Evolutionary conservation across 2,888 invertebrate genomes (phyloP).

Genomic region (Drosophila falleni): DNA sequence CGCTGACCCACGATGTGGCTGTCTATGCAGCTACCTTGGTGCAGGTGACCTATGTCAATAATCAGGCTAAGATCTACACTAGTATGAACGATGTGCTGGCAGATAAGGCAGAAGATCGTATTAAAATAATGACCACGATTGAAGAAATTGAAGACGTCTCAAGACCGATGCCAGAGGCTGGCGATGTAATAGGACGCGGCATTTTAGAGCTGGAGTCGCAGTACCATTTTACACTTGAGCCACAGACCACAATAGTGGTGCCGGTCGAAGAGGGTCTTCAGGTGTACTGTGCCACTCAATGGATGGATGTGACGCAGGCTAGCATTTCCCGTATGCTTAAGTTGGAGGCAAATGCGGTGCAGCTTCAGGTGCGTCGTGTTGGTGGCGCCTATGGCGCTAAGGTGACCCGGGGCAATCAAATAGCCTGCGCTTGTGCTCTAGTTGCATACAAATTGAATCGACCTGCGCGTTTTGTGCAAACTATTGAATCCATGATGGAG

Average conservation of each 20-base stretch:
- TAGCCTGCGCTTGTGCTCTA: constrained; percentile 89
- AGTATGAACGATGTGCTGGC: constrained; percentile 86
- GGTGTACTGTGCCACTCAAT: constrained; percentile 89
- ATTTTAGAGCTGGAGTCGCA: constrained; percentile 88
- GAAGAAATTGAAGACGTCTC: constrained; percentile 13
- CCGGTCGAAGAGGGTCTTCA: constrained; percentile 91
- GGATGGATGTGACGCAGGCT: constrained; percentile 88
- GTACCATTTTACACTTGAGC: constrained; percentile 92
- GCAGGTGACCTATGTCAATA: constrained; percentile 86
- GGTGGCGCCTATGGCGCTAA: constrained; percentile 95
- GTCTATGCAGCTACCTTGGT: constrained; percentile 85
- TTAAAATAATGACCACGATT: constrained; percentile 45
- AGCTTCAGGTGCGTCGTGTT: constrained; percentile 89
- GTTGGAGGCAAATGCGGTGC: constrained; percentile 89
- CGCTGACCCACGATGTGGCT: constrained; percentile 87
- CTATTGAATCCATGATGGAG: constrained; percentile 90
- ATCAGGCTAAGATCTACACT: constrained; percentile 61
- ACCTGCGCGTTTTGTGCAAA: constrained; percentile 90
- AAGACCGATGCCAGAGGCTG: constrained; percentile 27
- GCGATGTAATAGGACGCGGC: constrained; percentile 84
- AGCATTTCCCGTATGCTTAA: constrained; percentile 86
- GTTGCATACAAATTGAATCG: constrained; percentile 87
- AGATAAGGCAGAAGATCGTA: constrained; percentile 58
- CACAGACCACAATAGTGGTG: constrained; percentile 88
- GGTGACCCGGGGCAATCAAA: constrained; percentile 87